Evolutionary conservation across 2,888 invertebrate species (phyloP).

Genomic region (Archips xylosteana): DNA sequence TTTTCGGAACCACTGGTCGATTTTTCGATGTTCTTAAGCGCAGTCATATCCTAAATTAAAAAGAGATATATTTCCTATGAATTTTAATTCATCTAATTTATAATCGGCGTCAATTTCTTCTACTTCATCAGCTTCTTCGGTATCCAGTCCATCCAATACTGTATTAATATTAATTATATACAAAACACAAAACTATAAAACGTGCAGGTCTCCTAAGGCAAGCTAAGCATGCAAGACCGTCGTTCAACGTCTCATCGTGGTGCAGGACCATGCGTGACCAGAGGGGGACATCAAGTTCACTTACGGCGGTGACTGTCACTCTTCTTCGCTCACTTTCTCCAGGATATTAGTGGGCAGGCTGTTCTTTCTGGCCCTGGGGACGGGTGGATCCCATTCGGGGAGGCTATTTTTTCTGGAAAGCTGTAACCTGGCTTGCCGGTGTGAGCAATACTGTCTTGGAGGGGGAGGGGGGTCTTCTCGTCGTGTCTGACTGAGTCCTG

Average conservation of each 20-base stretch:
- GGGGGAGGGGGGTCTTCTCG: conserved; percentile 76
- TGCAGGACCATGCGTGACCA: conserved; percentile 79
- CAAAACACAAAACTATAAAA: conserved; percentile 71
- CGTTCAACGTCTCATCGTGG: conserved; percentile 71
- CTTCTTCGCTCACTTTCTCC: conserved; percentile 66
- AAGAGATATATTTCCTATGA: too few relatives aligned
- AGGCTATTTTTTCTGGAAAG: conserved; percentile 81
- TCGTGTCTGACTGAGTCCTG: conserved; percentile 78
- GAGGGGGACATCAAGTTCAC: conserved; percentile 77
- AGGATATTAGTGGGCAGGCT: conserved; percentile 78
- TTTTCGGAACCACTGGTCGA: too few relatives aligned
- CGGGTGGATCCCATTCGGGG: conserved; percentile 81
- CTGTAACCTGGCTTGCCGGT: conserved; percentile 74
- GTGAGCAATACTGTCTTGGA: conserved; percentile 80
- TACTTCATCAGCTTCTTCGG: background rate
- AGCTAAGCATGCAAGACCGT: conserved; percentile 82
- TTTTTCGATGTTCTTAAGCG: too few relatives aligned
- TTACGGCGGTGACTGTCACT: conserved; percentile 81
- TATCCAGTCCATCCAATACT: background rate
- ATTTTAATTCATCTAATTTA: too few relatives aligned
- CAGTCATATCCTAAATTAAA: too few relatives aligned
- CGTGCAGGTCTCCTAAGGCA: conserved; percentile 68
- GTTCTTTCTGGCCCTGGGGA: conserved; percentile 76
- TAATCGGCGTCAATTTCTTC: background rate
- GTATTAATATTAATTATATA: conserved; percentile 47